Conservation (phyloP, 2,888 invertebrate genomes). For the Temnothorax ravouxi region DNA sequence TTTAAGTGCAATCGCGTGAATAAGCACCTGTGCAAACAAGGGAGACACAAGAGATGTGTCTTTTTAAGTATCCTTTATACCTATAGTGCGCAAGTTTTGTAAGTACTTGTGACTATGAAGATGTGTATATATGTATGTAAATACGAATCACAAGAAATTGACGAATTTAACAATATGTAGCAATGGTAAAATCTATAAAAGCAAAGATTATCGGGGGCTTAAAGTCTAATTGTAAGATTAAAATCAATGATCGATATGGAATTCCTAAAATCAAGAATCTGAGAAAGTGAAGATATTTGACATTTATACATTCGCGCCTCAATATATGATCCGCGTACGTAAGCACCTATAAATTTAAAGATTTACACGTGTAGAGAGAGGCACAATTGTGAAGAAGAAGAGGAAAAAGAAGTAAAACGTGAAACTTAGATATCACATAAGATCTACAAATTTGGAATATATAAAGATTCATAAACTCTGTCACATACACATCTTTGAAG, state of each 20-base stretch:
- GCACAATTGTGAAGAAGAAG: not conserved
- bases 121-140: slow-evolving; percentile 3
- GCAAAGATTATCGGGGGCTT: not conserved
- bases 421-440: not conserved
- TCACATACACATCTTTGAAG: not conserved
- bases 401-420: not conserved
- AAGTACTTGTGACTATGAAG: slow-evolving; percentile 29
- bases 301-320: not conserved
- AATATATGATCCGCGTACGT: not conserved
- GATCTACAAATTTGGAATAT: not conserved
- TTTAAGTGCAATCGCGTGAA: slow-evolving; percentile 17
- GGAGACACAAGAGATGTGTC: not conserved
- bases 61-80: slow-evolving; percentile 2
- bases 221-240: not conserved
- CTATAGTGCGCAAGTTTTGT: not conserved
- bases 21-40: slow-evolving; percentile 28
- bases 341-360: not conserved
- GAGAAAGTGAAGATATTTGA: not conserved
- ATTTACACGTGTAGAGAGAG: not conserved
- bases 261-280: not conserved
- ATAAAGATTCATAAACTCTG: not conserved
- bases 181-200: not conserved
- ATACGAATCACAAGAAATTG: not conserved
- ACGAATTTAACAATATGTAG: slow-evolving; percentile 7
- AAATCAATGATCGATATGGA: not conserved